Percentiles rank a stretch among this genome's conserved stretches.
Evolutionary conservation across 2,113 vertebrate species (phyloP).

Genomic region (Scortum barcoo): DNA sequence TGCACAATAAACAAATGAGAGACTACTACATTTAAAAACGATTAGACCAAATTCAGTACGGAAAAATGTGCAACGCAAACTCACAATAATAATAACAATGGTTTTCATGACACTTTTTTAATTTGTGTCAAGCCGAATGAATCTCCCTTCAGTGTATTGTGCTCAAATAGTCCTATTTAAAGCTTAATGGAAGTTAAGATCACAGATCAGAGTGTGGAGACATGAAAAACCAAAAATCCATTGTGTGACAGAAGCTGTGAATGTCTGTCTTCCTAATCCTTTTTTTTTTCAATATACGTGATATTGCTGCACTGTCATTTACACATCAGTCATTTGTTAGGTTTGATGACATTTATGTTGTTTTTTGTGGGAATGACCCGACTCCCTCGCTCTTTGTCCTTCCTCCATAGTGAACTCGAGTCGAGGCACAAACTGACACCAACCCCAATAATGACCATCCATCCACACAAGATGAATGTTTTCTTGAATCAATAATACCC

Average conservation of each 20-base stretch:
- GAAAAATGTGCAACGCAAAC: conserved; percentile 23
- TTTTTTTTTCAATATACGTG: neutral
- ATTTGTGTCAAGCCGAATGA: neutral
- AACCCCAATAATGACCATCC: neutral
- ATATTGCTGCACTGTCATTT: neutral
- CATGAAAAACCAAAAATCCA: neutral
- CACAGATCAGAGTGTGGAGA: conserved; percentile 15
- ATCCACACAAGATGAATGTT: conserved; percentile 12
- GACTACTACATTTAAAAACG: neutral
- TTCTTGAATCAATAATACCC: conserved; percentile 39
- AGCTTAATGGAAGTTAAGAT: conserved; percentile 14
- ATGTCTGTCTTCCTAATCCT: neutral
- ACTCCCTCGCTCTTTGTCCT: neutral
- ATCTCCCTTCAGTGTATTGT: neutral
- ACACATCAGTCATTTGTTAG: neutral
- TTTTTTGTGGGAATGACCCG: neutral
- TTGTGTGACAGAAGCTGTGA: neutral
- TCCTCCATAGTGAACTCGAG: neutral
- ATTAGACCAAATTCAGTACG: neutral
- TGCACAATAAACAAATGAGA: neutral
- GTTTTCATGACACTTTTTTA: conserved; percentile 24
- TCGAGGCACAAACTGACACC: neutral
- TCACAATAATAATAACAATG: neutral
- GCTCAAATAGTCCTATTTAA: conserved; percentile 12
- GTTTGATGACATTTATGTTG: neutral